These are phyloP conservation scores for Ormyrus rosae DNA, from an alignment of 2,888 invertebrate species.

Conservation along the genomic window DNA sequence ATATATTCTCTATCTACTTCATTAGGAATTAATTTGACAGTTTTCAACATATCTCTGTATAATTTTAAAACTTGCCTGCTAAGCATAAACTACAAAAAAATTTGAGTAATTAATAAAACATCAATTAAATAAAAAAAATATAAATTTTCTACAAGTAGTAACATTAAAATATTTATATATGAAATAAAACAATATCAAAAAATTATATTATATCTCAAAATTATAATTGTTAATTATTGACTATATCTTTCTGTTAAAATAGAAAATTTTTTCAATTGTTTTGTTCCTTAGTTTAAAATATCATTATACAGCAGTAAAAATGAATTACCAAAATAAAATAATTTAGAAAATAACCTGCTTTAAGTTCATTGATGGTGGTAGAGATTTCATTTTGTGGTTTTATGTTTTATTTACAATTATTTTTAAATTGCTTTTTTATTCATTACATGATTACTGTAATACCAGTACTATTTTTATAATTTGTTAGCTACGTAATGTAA, in stretches of 20 bases:
- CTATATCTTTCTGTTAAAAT: too few relatives aligned
- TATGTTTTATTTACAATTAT: slow-evolving; percentile 2
- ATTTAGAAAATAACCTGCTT: slow-evolving; percentile 61
- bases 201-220: too few relatives aligned
- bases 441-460: background rate
- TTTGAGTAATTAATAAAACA: slow-evolving; percentile 16
- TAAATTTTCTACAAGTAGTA: background rate
- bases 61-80: slow-evolving; percentile 87
- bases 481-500: too few relatives aligned
- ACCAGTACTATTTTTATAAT: too few relatives aligned
- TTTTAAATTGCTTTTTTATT: background rate
- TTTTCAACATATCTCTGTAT: slow-evolving; percentile 84
- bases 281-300: too few relatives aligned
- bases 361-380: slow-evolving; percentile 60
- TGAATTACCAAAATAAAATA: slow-evolving; percentile 6
- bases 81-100: slow-evolving; percentile 83
- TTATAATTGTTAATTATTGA: too few relatives aligned
- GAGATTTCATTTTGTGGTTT: slow-evolving; percentile 29
- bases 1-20: slow-evolving; percentile 81
- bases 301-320: too few relatives aligned
- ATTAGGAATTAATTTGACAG: slow-evolving; percentile 83
- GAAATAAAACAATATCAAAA: background rate
- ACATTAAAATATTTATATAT: background rate
- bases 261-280: too few relatives aligned
- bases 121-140: slow-evolving; percentile 15